Evolutionary conservation across 2,113 vertebrate genomes (phyloP).

Genomic region (Chiloscyllium plagiosum): DNA sequence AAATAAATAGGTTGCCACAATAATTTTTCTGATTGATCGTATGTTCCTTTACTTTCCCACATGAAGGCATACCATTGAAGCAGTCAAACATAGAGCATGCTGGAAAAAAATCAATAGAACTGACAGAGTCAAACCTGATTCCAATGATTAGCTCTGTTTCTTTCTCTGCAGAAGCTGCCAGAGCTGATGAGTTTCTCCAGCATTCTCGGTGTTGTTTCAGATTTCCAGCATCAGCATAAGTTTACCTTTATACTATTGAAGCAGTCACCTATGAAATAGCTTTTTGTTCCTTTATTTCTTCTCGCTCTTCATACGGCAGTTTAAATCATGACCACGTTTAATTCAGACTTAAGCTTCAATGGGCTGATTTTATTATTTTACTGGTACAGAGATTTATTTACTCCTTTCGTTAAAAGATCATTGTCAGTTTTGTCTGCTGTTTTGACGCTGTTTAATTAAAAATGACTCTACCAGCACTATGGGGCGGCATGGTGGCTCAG

Average conservation of each 20-base stretch:
- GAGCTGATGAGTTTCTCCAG: no score
- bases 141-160: no score
- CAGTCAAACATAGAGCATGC: no score
- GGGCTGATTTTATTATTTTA: not conserved
- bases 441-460: not conserved
- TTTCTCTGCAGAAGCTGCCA: no score
- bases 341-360: not conserved
- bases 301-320: not conserved
- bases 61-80: not conserved
- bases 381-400: not conserved
- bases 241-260: not conserved
- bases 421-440: not conserved
- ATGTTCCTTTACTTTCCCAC: not conserved
- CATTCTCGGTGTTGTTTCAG: no score
- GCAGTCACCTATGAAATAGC: not conserved
- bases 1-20: not conserved
- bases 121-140: no score
- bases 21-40: not conserved
- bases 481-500: no score
- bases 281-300: not conserved
- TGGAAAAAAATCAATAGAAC: no score
- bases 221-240: no score
- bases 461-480: not conserved
- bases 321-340: no score
- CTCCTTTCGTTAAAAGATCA: not conserved